phyloP scores from a whole-genome alignment of 2,113 vertebrate species.

The Thryonomys swinderianus region DNA sequence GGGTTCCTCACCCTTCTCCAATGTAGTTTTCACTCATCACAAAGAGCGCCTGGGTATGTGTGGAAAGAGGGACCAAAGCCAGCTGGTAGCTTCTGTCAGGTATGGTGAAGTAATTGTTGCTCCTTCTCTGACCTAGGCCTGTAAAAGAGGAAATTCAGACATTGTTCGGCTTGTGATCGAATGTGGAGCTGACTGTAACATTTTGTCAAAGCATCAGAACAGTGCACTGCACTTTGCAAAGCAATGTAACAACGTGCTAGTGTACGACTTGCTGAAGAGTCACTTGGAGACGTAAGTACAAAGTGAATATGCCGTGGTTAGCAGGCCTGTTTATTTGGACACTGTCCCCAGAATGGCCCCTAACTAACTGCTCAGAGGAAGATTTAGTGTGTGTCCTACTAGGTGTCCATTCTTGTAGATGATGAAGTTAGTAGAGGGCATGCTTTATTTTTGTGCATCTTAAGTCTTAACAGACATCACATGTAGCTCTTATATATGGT shows the following conservation, averaged over 20 bases:
- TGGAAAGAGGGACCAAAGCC: neutral
- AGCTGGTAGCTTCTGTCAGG: neutral
- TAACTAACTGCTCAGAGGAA: neutral
- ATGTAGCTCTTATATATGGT: neutral
- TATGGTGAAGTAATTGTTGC: neutral
- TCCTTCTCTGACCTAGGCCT: constrained; percentile 87
- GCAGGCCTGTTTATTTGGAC: neutral
- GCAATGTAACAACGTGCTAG: constrained; percentile 92
- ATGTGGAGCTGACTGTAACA: constrained; percentile 96
- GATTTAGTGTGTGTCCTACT: neutral
- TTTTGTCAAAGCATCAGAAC: constrained; percentile 95
- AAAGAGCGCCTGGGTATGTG: neutral
- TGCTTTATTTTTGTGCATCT: neutral
- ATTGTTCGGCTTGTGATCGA: constrained; percentile 97
- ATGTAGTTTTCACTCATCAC: neutral
- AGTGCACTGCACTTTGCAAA: constrained; percentile 95
- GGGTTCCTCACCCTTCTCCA: neutral
- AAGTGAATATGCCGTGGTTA: neutral
- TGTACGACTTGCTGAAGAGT: constrained; percentile 94
- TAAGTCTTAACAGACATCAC: neutral
- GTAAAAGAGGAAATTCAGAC: constrained; percentile 96
- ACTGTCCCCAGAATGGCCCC: neutral
- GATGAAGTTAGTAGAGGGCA: neutral
- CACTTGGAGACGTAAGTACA: constrained; percentile 94
- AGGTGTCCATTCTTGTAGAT: neutral